Evolutionary conservation across 2,797 vertebrate genomes (phyloP), one percentile per base, ranked within the genome.

Genomic region (Paratrypauchen microcephalus): DNA sequence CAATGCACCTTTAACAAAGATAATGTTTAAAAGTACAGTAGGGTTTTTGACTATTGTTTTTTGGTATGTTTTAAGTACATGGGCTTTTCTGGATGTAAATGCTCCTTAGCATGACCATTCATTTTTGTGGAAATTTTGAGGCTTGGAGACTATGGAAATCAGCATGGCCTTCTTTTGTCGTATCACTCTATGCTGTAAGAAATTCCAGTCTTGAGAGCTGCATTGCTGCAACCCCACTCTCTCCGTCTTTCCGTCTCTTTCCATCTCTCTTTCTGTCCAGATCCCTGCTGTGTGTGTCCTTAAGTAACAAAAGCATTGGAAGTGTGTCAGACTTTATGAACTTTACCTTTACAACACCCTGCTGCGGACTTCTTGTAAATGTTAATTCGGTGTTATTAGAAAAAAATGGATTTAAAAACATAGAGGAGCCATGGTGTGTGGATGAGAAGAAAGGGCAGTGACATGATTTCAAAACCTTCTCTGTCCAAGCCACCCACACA

Each of bases 331-430:
- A 68, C 72, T 74, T 76, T 52, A 72, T 52, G 73, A 65, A 72
- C 65, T 1, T 80, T 75, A 77, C 77, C 74, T 77, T 78, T 69
- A 76, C 16, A 23, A 3, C 66, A 73, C 77, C 74, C 63, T 63
- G 54, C 80, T 69, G 81, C 36, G 75, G 78, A 80, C 80, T 81
- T 80, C 77, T 61, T 75, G 71, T 82, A 82, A 87, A 85, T 70
- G 75, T 81, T 77, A 74, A 6, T 71, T 77, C 12, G 28, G 67
- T 18, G 63, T 76, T 75, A 66, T 71, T 70, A 66, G 26, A 71
- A 36, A 67, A 61, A 54, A 41, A 26, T 65, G 76, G 3, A 36
- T 8, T 15, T 71, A 64, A 66, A 65, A 5, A 8, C 63, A 72
- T 30, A 8, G 58, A 45, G 13, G 24, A 30, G 21, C 16, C 52